Evolutionary conservation across 2,113 vertebrate genomes (phyloP).

Genomic region (Rhinolophus sinicus): DNA sequence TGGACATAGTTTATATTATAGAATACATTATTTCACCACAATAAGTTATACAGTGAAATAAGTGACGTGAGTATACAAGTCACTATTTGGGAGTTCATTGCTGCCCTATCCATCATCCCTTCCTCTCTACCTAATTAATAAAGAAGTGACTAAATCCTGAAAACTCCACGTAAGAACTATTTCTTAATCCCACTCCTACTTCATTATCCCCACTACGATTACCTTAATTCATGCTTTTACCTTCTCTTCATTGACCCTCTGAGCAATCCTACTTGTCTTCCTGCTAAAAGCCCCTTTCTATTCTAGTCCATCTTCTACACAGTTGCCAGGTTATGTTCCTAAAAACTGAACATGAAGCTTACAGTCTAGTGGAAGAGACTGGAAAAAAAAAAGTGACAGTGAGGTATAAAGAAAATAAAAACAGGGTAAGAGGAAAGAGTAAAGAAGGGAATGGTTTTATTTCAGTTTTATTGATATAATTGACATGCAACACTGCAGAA

Average conservation of each 20-base stretch:
- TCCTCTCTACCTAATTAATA: not conserved
- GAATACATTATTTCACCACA: not conserved
- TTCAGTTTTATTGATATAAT: not conserved
- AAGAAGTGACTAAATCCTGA: not conserved
- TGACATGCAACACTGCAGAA: not conserved
- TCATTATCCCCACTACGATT: not conserved
- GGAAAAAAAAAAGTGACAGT: not conserved
- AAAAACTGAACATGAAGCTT: conserved; percentile 24
- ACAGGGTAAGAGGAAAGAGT: not conserved
- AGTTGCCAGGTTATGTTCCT: not conserved
- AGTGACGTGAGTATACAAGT: not conserved
- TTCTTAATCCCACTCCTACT: not conserved
- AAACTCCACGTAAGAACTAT: not conserved
- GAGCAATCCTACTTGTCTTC: not conserved
- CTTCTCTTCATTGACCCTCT: not conserved
- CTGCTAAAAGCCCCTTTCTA: not conserved
- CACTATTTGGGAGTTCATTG: not conserved
- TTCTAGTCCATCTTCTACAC: not conserved
- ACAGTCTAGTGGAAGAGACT: not conserved
- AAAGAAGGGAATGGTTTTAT: not conserved
- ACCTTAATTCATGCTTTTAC: not conserved
- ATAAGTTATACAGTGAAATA: not conserved
- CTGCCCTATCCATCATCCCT: not conserved
- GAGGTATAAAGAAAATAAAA: not conserved
- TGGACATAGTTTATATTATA: not conserved